phyloP scores from a whole-genome alignment of 2,113 vertebrate genomes.

The Etheostoma spectabile region DNA sequence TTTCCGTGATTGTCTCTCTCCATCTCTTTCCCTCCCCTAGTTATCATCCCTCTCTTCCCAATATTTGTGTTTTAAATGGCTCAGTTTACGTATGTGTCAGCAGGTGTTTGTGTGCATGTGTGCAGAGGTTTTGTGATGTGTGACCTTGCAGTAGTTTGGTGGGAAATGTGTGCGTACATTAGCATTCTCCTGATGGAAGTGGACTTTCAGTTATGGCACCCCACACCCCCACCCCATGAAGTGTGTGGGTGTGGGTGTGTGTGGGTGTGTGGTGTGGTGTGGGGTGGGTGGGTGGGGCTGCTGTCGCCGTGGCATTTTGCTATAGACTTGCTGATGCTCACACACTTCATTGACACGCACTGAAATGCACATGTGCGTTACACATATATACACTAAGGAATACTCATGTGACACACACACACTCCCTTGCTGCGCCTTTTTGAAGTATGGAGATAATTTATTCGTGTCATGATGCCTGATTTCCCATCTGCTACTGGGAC shows the following conservation, averaged over 20 bases:
- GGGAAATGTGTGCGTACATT: slow-evolving; percentile 36
- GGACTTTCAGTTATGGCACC: slow-evolving; percentile 59
- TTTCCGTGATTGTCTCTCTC: slow-evolving; percentile 23
- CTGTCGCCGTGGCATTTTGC: slow-evolving; percentile 68
- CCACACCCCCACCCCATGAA: slow-evolving; percentile 28
- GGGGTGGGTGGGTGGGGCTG: slow-evolving; percentile 9
- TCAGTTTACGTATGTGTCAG: slow-evolving; percentile 76
- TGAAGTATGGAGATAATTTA: slow-evolving; percentile 87
- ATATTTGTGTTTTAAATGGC: slow-evolving; percentile 63
- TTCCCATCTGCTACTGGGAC: slow-evolving; percentile 87
- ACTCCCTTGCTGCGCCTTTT: slow-evolving; percentile 74
- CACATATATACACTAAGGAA: slow-evolving; percentile 57
- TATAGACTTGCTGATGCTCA: slow-evolving; percentile 75
- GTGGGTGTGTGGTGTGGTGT: no score
- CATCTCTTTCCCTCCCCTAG: background rate
- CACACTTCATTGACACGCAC: slow-evolving; percentile 24
- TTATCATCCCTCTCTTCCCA: slow-evolving; percentile 36
- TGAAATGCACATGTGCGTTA: slow-evolving; percentile 22
- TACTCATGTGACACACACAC: slow-evolving; percentile 52
- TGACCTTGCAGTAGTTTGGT: slow-evolving; percentile 76
- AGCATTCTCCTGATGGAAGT: slow-evolving; percentile 70
- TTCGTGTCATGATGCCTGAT: slow-evolving; percentile 86
- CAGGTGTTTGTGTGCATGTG: slow-evolving; percentile 70
- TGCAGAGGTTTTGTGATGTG: slow-evolving; percentile 56
- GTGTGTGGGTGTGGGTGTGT: background rate